phyloP scores from a whole-genome alignment of 2,888 invertebrate species.

The Aphodius sticticus region DNA sequence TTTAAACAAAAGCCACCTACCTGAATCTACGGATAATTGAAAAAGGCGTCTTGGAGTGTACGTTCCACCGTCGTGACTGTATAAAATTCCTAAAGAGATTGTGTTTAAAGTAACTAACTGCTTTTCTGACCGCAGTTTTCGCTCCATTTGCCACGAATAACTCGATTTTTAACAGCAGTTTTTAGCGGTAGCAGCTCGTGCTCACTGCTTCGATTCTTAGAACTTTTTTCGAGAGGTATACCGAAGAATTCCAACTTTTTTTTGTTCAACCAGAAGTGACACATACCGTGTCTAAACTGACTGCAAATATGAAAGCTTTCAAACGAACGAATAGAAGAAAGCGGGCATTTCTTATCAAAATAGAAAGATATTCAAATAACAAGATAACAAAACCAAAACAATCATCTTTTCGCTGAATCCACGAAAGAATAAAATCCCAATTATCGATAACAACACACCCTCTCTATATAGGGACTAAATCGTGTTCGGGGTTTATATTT shows the following conservation, averaged over 20 bases:
- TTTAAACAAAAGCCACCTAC: not conserved
- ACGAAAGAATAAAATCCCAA: not conserved
- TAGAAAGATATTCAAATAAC: not conserved
- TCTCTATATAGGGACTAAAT: not conserved
- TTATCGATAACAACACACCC: slow-evolving; percentile 4
- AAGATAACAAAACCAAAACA: not conserved
- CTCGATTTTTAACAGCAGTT: slow-evolving; percentile 4
- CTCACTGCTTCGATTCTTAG: not conserved
- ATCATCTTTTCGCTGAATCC: not conserved
- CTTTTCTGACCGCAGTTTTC: not conserved
- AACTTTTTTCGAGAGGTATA: not conserved
- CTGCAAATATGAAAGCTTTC: not conserved
- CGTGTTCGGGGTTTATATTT: not conserved
- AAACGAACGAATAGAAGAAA: not conserved
- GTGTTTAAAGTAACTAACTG: not conserved
- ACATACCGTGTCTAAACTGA: not conserved
- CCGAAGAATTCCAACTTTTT: not conserved
- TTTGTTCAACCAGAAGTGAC: not conserved
- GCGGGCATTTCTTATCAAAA: not conserved
- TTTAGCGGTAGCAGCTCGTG: slow-evolving; percentile 4
- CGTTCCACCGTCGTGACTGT: not conserved
- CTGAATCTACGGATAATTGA: not conserved
- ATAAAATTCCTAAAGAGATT: not conserved
- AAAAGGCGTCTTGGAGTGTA: not conserved
- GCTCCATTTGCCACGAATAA: not conserved